These are phyloP conservation scores for Coregonus suidteri DNA, from an alignment of 2,797 vertebrate genomes.

Conservation along the genomic window DNA sequence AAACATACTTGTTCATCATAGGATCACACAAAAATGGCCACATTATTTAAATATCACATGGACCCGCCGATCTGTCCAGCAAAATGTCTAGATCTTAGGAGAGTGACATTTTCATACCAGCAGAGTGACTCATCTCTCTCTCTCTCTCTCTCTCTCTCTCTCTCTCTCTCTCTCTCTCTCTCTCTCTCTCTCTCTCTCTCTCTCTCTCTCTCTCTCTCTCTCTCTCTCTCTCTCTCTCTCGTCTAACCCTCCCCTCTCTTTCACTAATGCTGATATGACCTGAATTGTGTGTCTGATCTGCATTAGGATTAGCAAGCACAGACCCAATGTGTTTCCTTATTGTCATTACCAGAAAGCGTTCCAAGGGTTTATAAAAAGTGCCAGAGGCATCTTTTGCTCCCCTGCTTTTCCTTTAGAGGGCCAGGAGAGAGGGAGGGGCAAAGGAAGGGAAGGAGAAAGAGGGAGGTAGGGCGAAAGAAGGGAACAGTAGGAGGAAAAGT, in stretches of 20 bases:
- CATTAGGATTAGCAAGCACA: not conserved
- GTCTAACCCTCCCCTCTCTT: slow-evolving; percentile 3
- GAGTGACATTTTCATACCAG: slow-evolving; percentile 29
- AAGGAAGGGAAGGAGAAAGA: slow-evolving; percentile 21
- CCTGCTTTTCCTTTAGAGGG: slow-evolving; percentile 31
- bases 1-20: slow-evolving; percentile 52
- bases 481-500: not conserved
- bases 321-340: slow-evolving; percentile 28
- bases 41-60: slow-evolving; percentile 59
- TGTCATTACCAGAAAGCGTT: slow-evolving; percentile 15
- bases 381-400: slow-evolving; percentile 66
- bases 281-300: not conserved
- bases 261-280: not conserved
- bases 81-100: slow-evolving; percentile 36
- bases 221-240: not conserved
- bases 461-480: no score
- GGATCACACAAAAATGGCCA: slow-evolving; percentile 27
- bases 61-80: slow-evolving; percentile 17
- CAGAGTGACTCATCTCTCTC: not conserved
- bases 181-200: no score
- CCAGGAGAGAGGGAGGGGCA: slow-evolving; percentile 57
- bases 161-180: no score
- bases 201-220: not conserved
- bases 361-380: slow-evolving; percentile 52
- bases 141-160: no score